Base-by-base conservation (phyloP, 2,797 vertebrate species). In the Coregonus sp. region DNA sequence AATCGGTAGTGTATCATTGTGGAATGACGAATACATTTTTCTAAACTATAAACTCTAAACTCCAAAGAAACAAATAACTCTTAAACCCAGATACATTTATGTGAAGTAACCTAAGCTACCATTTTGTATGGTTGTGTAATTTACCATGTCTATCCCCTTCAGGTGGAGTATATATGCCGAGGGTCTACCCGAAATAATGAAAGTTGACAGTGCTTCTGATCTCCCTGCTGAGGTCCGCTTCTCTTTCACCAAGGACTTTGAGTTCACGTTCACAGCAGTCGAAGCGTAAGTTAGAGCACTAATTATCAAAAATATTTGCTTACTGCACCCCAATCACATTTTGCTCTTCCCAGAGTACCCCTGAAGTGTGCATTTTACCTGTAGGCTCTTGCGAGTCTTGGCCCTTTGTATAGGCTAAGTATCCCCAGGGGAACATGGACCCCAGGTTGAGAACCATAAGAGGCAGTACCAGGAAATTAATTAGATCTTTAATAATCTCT, bases 221-320 rank as follows among this genome's bases (percentile, higher is more conserved):
- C 63, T 78, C n/a, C 76, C 76, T 29, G 14, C 50, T 37, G 76
- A 73, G 63, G 71, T 73, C 35, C 61, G 71, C 37, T 78, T 78
- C 63, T 78, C 76, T 35, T 78, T 73, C 50, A 73, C 63, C 50
- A 78, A 73, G n/a, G 18, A 72, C 14, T 59, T 50, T 0, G 61
- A 78, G 63, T 68, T 78, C 50, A 12, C 1, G 6, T 67, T 78
- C 18, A 78, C 63, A 1, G n/a, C 16, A 4, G 15, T 71, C 18
- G 4, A 15, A 2, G 76, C 40, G 71, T 78, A 37, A 37, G 76
- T 74, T 14, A 37, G 54, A 66, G 1, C 20, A 25, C 33, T 14
- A 9, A 7, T 20, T 54, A 1, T 61, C n/a, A 61, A 61, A 47
- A 47, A 0, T 7, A 9, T 47, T 47, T 9, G 40, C 7, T 47